Base-by-base conservation (phyloP, 2,888 invertebrate species). In the Nycteola revayana region DNA sequence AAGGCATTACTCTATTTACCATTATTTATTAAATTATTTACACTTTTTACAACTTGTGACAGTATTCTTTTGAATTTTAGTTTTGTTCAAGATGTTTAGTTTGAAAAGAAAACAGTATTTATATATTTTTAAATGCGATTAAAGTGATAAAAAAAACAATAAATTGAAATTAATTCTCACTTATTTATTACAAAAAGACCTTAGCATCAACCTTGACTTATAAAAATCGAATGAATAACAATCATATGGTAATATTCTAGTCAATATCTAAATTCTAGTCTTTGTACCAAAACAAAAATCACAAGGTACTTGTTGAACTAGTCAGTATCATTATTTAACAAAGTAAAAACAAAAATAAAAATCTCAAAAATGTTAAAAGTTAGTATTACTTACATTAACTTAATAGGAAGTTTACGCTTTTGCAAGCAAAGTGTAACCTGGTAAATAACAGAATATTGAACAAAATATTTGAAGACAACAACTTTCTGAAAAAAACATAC, bases 11-110 rank as follows among this genome's bases (percentile, higher is more conserved):
- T 39, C 20, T 43, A 17, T 39, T 39, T 39, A 43, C 7, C 21
- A 36, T 23, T 39, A 33, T 22, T 32, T 43, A 1, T 32, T 38
- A 35, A 42, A 35, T 42, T 38, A 35, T 37, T 42, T 42, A 38
- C 20, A 35, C 27, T 14, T 42, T 36, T 32, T 35, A 32, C 20
- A 5, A 35, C 35, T 40, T 32, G 38, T 35, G 42, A 38, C 35
- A 24, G 38, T 43, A 30, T 36, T 36, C 31, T 39, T 43, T 33
- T 36, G 30, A 43, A 39, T 36, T 6, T 36, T 30, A 32, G 11
- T 25, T 35, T 30, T 32, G 25, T 35, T 25, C 3, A 42, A 35
- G 25, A 34, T 34, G 28, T 37, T 37, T 32, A 31, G 30, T 32
- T 20, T 32, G 35, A 38, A 28, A 38, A 23, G 17, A 42, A 38